Base-by-base conservation (phyloP, 2,113 vertebrate species). In the Leptobrachium ailaonicum region DNA sequence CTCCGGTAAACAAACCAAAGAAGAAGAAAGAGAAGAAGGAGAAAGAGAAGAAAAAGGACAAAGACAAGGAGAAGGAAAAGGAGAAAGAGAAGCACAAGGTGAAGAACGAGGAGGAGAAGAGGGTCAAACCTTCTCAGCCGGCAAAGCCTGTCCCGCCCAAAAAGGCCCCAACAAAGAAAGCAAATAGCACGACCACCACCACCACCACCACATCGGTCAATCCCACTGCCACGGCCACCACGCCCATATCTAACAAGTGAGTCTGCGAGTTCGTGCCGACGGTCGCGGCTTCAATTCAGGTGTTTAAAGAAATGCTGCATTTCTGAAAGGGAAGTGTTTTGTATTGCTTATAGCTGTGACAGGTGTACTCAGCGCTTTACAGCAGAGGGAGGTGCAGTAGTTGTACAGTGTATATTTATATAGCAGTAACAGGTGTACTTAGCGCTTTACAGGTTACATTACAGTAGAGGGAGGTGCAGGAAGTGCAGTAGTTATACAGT, bases 21-120 rank as follows among this genome's bases (percentile, higher is more conserved):
- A 95, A 93, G 89, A 95, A 94, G 83, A 95, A 93, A 63, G 94
- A 98, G 87, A 98, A 95, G 89, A 96, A 98, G 80, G 96, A 96
- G 62, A 96, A 94, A 45, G 91, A 94, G 79, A 92, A 92, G 80
- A 90, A 95, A 67, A 92, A 89, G 72, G 92, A 95, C 3, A 97
- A 95, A 81, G 87, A 91, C 32, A 95, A 91, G 11, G 90, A 93
- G 10, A 94, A 91, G 76, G 92, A 93, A 67, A 89, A 92, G 88
- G 91, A 93, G 10, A 94, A 91, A 76, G 92, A 93, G 68, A 89
- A 92, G 90, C 91, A 93, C 87, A 95, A 93, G 89, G 83, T 82
- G 66, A 92, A 90, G 79, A 12, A 85, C 0, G 97, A 98, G 83
- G 97, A 97, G 2, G 96, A 98, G 60, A 98, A 94, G 88, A 98